Percentiles rank a stretch among this genome's conserved stretches.
Evolutionary conservation across 2,888 invertebrate genomes (phyloP).

Genomic region (Heliconius erato): DNA sequence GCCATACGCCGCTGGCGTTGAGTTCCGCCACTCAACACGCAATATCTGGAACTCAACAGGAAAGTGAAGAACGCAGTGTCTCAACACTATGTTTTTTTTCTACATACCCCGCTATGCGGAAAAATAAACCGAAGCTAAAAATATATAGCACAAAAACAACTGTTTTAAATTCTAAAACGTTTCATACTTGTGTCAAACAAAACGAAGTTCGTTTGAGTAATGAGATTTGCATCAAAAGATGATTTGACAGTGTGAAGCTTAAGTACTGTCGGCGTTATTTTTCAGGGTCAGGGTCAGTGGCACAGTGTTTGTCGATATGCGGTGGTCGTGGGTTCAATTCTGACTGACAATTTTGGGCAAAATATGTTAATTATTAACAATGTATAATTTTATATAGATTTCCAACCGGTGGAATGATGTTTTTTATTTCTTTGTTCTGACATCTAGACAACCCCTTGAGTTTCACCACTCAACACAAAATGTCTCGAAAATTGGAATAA

Average conservation of each 20-base stretch:
- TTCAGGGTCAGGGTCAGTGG: neutral
- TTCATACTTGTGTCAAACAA: neutral
- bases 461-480: neutral
- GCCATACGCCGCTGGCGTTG: no score
- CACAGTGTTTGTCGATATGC: no score
- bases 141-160: neutral
- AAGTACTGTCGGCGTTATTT: neutral
- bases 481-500: neutral
- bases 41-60: no score
- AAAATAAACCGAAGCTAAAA: neutral
- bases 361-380: no score
- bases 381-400: neutral
- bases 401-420: neutral
- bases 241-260: slow-evolving; percentile 6
- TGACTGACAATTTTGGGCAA: no score
- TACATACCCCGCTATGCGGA: no score
- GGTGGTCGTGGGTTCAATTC: no score
- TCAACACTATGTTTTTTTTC: no score
- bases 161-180: slow-evolving; percentile 5
- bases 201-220: slow-evolving; percentile 6
- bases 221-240: slow-evolving; percentile 21
- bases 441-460: no score
- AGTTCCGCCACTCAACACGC: no score
- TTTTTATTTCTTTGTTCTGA: neutral
- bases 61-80: no score